These are phyloP conservation scores for Lipotes vexillifer DNA, from an alignment of 2,113 vertebrate species.

Conservation along the genomic window DNA sequence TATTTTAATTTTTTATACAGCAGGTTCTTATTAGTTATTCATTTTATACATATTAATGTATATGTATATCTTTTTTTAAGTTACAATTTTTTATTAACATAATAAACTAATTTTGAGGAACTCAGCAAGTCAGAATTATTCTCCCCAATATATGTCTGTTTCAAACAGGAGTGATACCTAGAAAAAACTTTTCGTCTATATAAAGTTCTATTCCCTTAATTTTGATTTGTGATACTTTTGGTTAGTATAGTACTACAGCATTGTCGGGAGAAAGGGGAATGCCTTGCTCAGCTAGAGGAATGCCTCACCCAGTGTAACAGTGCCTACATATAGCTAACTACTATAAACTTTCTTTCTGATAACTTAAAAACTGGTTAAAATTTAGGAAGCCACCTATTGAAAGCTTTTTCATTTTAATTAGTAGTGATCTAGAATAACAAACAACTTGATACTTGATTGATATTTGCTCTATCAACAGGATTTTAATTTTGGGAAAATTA, in stretches of 20 bases:
- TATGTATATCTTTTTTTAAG: not conserved
- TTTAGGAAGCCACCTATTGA: not conserved
- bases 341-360: not conserved
- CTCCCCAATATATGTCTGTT: not conserved
- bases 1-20: too few relatives aligned
- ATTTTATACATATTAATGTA: too few relatives aligned
- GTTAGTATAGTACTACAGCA: not conserved
- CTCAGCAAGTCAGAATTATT: not conserved
- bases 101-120: not conserved
- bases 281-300: not conserved
- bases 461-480: slow-evolving; percentile 81
- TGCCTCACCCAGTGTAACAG: not conserved
- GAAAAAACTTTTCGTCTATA: not conserved
- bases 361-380: not conserved
- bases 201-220: not conserved
- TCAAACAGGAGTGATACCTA: not conserved
- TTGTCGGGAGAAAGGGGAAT: not conserved
- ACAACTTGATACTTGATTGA: slow-evolving; percentile 12
- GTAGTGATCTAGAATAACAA: not conserved
- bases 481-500: slow-evolving; percentile 90
- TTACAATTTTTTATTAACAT: not conserved
- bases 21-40: too few relatives aligned
- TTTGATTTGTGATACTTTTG: not conserved
- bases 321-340: not conserved
- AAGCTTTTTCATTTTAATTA: not conserved